These are phyloP conservation scores for Echinops telfairi DNA, from an alignment of 2,113 vertebrate genomes.

Conservation along the genomic window DNA sequence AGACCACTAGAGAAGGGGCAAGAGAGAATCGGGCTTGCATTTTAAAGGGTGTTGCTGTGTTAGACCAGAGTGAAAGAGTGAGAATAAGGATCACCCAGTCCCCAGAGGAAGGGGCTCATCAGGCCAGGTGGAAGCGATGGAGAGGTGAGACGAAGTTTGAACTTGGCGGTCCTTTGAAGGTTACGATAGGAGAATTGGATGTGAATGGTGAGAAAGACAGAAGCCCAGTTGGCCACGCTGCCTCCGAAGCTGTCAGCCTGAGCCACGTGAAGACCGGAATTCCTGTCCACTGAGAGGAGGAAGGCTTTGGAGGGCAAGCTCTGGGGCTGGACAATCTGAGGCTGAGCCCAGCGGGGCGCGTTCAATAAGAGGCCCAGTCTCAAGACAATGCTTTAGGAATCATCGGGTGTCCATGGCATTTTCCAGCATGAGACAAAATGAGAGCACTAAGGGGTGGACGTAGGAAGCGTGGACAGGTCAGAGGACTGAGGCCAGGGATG, in stretches of 20 bases:
- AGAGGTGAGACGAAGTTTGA: background rate
- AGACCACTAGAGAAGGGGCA: background rate
- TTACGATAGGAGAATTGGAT: background rate
- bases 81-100: background rate
- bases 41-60: background rate
- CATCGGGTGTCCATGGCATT: background rate
- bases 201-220: background rate
- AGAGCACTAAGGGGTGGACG: background rate
- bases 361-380: background rate
- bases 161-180: background rate
- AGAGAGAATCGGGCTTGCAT: rapidly evolving
- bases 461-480: rapidly evolving
- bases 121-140: no score
- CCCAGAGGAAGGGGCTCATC: background rate
- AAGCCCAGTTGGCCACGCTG: background rate
- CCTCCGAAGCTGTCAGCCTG: background rate
- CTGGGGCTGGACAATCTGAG: background rate
- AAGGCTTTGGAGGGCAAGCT: no score
- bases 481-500: background rate
- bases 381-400: background rate
- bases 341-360: rapidly evolving
- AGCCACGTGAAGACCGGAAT: background rate
- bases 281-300: background rate
- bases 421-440: background rate
- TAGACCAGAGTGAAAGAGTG: background rate